A percentile compares a stretch with the other conserved stretches of the same genome.
Evolutionary conservation across 2,888 invertebrate species (phyloP).

Genomic region (Parelbella ahira): DNA sequence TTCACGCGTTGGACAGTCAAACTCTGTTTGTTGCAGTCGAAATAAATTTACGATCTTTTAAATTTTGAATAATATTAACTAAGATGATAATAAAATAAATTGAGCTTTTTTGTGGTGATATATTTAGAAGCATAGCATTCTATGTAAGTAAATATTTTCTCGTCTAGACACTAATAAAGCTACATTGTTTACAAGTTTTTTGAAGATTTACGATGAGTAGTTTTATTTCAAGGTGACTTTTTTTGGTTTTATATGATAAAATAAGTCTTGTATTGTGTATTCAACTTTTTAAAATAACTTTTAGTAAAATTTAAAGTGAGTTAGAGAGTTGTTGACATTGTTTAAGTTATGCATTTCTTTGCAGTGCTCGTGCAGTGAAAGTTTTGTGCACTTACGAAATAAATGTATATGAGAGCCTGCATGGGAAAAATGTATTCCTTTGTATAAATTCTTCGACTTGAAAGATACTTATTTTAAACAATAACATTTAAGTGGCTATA

Average conservation of each 20-base stretch:
- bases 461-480: too few relatives aligned
- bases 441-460: too few relatives aligned
- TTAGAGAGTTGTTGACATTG: slow-evolving; percentile 6
- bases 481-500: too few relatives aligned
- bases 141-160: slow-evolving; percentile 32
- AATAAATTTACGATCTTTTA: slow-evolving; percentile 15
- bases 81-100: slow-evolving; percentile 28
- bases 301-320: slow-evolving; percentile 1
- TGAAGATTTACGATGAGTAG: slow-evolving; percentile 26
- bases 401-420: not conserved
- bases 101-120: slow-evolving; percentile 11
- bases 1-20: slow-evolving; percentile 7
- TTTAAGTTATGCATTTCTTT: slow-evolving; percentile 11
- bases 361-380: slow-evolving; percentile 1
- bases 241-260: slow-evolving; percentile 25
- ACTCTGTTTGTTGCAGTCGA: slow-evolving; percentile 21
- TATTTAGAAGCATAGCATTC: slow-evolving; percentile 13
- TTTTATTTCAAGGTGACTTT: slow-evolving; percentile 27
- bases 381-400: slow-evolving; percentile 13
- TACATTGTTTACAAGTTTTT: slow-evolving; percentile 33
- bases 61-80: slow-evolving; percentile 2
- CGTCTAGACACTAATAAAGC: slow-evolving; percentile 13
- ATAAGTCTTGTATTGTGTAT: not conserved
- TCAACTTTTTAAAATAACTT: slow-evolving; percentile 7
- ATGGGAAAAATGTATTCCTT: too few relatives aligned